Base-by-base conservation (phyloP, 2,888 invertebrate genomes). In the Thymelicus sylvestris region DNA sequence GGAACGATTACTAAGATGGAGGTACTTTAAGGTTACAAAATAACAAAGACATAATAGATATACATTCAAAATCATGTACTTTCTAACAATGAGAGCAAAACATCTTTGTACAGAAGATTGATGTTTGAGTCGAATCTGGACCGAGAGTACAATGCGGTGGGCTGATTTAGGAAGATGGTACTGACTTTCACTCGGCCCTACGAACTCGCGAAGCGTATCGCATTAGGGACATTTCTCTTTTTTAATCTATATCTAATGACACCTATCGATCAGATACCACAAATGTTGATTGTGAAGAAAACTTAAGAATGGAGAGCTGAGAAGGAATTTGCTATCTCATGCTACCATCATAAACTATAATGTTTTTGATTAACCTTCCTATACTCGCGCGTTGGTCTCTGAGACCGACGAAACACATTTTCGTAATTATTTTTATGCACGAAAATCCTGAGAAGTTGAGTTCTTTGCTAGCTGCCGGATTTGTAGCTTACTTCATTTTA, bases 151-250 rank as follows among this genome's bases (percentile, higher is more conserved):
- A 88, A 90, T 86, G 79, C 81, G 74, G 74, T 81, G 84, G 77
- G 80, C 82, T 84, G 81, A 86, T 88, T 88, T 85, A 85, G 83
- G 84, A 89, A 87, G 86, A 86, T 84, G 82, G 80, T 79, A 81
- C 80, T 73, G 82, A 89, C 92, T 93, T 93, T 93, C 93, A 85
- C 92, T 86, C 75, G 87, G 90, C 91, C 93, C 92, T 92, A 87
- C 80, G 76, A 75, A 75, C 76, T 74, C 76, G 81, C 78, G 75
- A 79, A 78, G 77, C 81, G 78, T 76, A 76, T 65, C 80, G 79
- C 79, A 82, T 86, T 81, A 82, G 79, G 80, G 78, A 76, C 81
- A 79, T 81, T 83, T 81, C 79, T 78, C 79, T 79, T 81, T 80
- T 74, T 31, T 65, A 70, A 70, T 66, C 66, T 62, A 63, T 66